These are phyloP conservation scores for Chloroceryle inda DNA, from an alignment of 2,797 vertebrate species.

Conservation along the genomic window DNA sequence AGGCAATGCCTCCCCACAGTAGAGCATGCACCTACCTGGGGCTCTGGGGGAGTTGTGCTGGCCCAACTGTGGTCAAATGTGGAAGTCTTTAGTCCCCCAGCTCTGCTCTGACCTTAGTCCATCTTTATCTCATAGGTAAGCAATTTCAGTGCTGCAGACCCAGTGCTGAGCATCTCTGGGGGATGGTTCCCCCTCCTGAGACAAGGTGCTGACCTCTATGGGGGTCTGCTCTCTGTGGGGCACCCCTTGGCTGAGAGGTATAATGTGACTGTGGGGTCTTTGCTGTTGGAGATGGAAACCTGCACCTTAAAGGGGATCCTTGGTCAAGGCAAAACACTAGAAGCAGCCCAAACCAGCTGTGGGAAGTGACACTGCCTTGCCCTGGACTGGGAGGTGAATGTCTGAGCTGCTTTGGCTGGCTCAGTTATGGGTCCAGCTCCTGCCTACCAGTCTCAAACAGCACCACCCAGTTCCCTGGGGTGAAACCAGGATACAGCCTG, in stretches of 20 bases:
- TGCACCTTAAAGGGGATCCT: background rate
- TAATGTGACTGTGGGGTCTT: rapidly evolving
- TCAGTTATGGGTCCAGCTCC: rapidly evolving
- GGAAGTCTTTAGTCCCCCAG: rapidly evolving
- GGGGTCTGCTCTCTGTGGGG: rapidly evolving
- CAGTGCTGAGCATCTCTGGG: background rate
- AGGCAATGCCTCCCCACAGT: background rate
- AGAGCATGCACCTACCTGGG: rapidly evolving
- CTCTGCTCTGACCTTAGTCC: background rate
- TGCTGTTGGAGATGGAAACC: background rate
- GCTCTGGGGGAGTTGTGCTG: background rate
- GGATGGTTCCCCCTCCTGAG: rapidly evolving
- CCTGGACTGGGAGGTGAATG: rapidly evolving
- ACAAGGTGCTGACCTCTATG: background rate
- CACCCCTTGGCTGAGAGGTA: background rate
- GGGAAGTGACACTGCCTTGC: background rate
- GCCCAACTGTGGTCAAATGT: background rate
- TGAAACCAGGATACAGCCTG: background rate
- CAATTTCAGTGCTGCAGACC: background rate
- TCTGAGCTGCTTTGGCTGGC: background rate
- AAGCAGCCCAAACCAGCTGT: rapidly evolving
- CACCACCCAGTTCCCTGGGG: background rate
- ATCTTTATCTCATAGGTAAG: background rate
- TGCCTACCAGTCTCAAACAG: background rate
- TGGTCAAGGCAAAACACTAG: background rate